Evolutionary conservation across 2,797 vertebrate genomes (phyloP), one percentile per base, ranked within the genome.

Genomic region (Lindbergichthys nudifrons): DNA sequence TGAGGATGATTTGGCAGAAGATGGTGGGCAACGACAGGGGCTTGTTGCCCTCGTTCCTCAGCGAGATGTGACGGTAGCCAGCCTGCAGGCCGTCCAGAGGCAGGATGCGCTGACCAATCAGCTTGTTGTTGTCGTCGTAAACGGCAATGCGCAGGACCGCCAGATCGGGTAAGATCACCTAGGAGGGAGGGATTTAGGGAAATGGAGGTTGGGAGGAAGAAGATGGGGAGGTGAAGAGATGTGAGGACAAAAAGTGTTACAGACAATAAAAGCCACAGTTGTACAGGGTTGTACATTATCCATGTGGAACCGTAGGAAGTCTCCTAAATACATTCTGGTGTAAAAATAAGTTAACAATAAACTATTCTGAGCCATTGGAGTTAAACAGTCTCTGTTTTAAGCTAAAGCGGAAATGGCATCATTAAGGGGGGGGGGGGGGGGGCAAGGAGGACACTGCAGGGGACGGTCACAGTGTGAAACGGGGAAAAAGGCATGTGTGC

Each of bases 1-100:
- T 99, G 60, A 99, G 97, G 75, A 99, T 97, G 87, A 99, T 99
- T 91, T 99, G 98, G 94, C 98, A 99, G 95, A 99, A 99, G 88
- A 99, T 91, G 0, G 98, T 99, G 73, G 98, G 98, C 77, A 99
- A 90, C 7, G 98, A 98, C 71, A 99, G 94, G 0, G 97, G 98
- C 73, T 99, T 99, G 94, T 99, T 99, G 84, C 98, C 98, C 81
- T 99, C 98, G 10, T 99, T 99, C 70, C 98, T 94, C 77, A 99
- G 95, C 16, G 98, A 99, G 88, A 99, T 99, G 93, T 99, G 98
- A 59, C 98, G 93, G 89, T 98, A 99, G 45, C 98, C 98, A 0
- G 98, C 97, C 84, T 99, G 98, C 63, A 99, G 96, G 47, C 98
- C 98, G 41, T 99, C 98, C 85, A 99, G 92, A 0, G 98, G 98